Percentiles rank a stretch among this genome's conserved stretches.
Conservation (phyloP, 2,888 invertebrate species). For the Gari tellinella region DNA sequence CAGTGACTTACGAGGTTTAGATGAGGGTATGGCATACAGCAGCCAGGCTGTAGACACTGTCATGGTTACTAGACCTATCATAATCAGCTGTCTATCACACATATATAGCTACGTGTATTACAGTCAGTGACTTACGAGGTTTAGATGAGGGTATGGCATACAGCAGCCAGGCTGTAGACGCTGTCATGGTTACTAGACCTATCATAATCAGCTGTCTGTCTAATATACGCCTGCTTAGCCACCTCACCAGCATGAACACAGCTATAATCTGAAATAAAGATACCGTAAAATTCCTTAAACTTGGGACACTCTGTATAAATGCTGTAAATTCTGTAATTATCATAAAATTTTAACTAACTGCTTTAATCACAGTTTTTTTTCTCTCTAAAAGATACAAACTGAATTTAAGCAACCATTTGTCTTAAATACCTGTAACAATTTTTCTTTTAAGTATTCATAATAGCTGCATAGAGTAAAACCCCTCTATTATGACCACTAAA, state of each 20-base stretch:
- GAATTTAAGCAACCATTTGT: no score
- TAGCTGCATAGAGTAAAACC: no score
- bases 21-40: constrained; percentile 41
- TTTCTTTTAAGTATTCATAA: no score
- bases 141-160: constrained; percentile 43
- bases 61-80: constrained; percentile 79
- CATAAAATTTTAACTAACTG: no score
- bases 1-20: constrained; percentile 48
- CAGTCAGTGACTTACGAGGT: constrained; percentile 32
- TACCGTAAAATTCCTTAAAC: background rate
- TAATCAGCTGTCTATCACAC: constrained; percentile 82
- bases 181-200: constrained; percentile 76
- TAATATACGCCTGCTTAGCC: constrained; percentile 78
- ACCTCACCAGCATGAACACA: constrained; percentile 81
- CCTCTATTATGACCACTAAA: no score
- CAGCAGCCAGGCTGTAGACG: constrained; percentile 77
- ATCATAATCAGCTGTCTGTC: constrained; percentile 82
- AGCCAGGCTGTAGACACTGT: constrained; percentile 78
- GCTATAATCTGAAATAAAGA: constrained; percentile 74
- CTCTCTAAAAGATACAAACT: no score
- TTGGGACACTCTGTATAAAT: no score
- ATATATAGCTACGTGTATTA: no score
- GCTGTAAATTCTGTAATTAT: no score
- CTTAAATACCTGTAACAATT: no score
- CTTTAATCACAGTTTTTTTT: no score